Evolutionary conservation across 2,797 vertebrate species (phyloP).

Genomic region (Simalia tracyae): DNA sequence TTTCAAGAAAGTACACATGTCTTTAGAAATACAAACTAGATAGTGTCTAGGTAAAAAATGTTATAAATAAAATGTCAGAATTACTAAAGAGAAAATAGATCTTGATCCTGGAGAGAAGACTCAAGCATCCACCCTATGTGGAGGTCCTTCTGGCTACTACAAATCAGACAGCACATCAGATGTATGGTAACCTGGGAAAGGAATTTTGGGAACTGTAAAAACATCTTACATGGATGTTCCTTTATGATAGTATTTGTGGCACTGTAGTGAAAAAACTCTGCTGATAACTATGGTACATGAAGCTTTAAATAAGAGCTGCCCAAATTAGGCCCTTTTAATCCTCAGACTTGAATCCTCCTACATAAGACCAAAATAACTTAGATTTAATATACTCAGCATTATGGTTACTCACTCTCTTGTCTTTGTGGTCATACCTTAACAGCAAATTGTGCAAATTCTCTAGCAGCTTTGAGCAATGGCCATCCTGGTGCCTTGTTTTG

Average conservation of each 20-base stretch:
- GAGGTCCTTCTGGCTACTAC: constrained; percentile 10
- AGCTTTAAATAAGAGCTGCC: not conserved
- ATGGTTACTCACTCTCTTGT: not conserved
- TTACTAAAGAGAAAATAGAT: not conserved
- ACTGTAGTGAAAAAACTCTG: not conserved
- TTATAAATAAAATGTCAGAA: constrained; percentile 1
- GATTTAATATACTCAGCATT: not conserved
- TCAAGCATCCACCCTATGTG: not conserved
- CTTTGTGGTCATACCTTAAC: not conserved
- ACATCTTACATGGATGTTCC: not conserved
- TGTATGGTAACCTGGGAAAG: not conserved
- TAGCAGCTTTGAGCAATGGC: not conserved
- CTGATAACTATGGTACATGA: not conserved
- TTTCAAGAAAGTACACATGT: constrained; percentile 6
- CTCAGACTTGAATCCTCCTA: not conserved
- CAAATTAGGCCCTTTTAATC: not conserved
- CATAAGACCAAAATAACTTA: not conserved
- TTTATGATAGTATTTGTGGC: not conserved
- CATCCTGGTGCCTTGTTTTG: not conserved
- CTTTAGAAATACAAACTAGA: not conserved
- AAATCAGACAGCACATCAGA: constrained; percentile 16
- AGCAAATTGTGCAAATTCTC: not conserved
- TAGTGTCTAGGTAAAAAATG: constrained; percentile 1
- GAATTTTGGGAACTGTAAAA: not conserved
- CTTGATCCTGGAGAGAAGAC: constrained; percentile 31